phyloP scores from a whole-genome alignment of 2,113 vertebrate species.

The Bucco capensis region DNA sequence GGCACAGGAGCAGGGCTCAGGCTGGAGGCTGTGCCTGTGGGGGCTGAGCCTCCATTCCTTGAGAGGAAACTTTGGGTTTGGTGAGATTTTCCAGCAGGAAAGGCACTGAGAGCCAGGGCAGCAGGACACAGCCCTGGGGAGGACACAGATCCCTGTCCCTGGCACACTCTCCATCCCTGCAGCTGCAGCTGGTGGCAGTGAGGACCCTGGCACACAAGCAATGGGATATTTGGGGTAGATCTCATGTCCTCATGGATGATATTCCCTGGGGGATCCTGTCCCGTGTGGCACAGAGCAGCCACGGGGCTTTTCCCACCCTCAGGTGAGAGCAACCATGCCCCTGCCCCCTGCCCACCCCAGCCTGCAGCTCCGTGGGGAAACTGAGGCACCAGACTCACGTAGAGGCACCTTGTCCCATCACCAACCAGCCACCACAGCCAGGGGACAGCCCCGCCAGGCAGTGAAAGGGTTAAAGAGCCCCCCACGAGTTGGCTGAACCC shows the following conservation, averaged over 20 bases:
- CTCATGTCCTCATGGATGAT: neutral
- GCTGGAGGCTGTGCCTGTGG: neutral
- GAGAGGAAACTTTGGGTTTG: neutral
- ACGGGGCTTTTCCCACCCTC: neutral
- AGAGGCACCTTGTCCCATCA: neutral
- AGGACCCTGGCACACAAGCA: rapidly evolving
- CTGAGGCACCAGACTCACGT: neutral
- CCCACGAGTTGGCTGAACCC: slow-evolving; percentile 6
- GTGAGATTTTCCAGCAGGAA: neutral
- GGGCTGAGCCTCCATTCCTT: rapidly evolving
- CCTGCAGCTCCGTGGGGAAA: neutral
- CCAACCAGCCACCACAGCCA: rapidly evolving
- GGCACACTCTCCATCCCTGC: neutral
- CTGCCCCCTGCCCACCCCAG: neutral
- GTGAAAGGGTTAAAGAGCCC: slow-evolving; percentile 41
- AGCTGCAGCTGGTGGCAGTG: neutral
- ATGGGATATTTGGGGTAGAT: rapidly evolving
- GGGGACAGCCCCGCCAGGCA: neutral
- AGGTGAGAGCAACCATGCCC: neutral
- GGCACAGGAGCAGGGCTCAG: neutral
- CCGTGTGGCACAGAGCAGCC: neutral
- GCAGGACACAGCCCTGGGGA: neutral
- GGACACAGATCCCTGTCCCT: neutral
- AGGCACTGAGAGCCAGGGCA: neutral
- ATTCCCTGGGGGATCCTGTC: neutral